A percentile compares a stretch with the other conserved stretches of the same genome.
phyloP scores from a whole-genome alignment of 2,797 vertebrate species.

The Acrossocheilus fasciatus region DNA sequence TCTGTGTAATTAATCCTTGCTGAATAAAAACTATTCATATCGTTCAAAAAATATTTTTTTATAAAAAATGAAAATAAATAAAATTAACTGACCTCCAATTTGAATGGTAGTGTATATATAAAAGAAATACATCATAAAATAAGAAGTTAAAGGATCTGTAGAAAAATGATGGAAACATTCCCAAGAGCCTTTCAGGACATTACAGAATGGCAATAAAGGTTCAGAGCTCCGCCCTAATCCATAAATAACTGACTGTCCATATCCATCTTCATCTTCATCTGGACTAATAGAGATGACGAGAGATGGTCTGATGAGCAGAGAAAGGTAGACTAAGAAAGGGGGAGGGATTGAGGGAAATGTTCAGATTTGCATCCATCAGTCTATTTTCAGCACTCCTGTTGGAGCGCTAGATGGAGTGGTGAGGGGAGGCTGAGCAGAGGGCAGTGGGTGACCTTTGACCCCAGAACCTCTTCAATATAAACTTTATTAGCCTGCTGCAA shows the following conservation, averaged over 20 bases:
- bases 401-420: slow-evolving; percentile 49
- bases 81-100: neutral
- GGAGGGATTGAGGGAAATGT: neutral
- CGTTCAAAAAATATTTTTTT: neutral
- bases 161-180: slow-evolving; percentile 18
- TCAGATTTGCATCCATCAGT: slow-evolving; percentile 48
- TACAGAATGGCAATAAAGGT: slow-evolving; percentile 13
- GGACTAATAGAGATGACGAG: slow-evolving; percentile 64
- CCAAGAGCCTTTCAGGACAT: neutral
- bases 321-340: neutral
- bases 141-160: neutral
- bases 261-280: slow-evolving; percentile 76
- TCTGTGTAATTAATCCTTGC: neutral
- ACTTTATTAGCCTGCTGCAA: slow-evolving; percentile 44
- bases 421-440: slow-evolving; percentile 49
- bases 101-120: neutral
- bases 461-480: slow-evolving; percentile 51
- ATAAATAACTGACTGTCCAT: slow-evolving; percentile 57
- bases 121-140: neutral
- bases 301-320: slow-evolving; percentile 36
- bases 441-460: slow-evolving; percentile 56
- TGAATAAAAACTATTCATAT: neutral
- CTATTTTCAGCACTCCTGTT: slow-evolving; percentile 41
- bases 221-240: slow-evolving; percentile 33
- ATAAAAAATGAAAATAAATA: neutral